These are phyloP conservation scores for Pharmacophagus antenor DNA, from an alignment of 2,888 invertebrate genomes.

Conservation along the genomic window DNA sequence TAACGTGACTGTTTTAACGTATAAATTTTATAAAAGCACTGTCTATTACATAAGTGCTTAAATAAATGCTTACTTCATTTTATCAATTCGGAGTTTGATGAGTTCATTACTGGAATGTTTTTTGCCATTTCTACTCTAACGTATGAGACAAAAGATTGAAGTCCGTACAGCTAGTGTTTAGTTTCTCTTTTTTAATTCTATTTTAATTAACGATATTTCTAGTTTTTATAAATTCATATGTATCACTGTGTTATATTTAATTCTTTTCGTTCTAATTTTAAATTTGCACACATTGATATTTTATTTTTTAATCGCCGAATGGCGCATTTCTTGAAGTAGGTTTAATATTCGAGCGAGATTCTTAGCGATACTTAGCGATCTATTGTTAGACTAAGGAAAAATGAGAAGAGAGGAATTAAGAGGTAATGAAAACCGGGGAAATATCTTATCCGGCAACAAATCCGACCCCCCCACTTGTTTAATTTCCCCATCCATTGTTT, in stretches of 20 bases:
- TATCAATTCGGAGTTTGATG: no score
- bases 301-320: not conserved
- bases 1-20: no score
- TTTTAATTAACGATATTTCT: no score
- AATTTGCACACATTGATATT: not conserved
- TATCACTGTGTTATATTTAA: not conserved
- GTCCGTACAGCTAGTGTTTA: no score
- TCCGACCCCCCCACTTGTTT: conserved; percentile 24
- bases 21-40: no score
- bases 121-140: no score
- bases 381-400: conserved; percentile 26
- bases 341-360: conserved; percentile 11
- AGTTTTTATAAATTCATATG: no score
- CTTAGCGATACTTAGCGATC: conserved; percentile 19
- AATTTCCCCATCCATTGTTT: conserved; percentile 23
- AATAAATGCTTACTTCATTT: no score
- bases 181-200: no score
- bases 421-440: conserved; percentile 28
- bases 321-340: not conserved
- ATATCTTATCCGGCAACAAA: conserved; percentile 23
- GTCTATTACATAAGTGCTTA: no score
- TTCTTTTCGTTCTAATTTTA: not conserved
- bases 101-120: no score
- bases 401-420: conserved; percentile 28
- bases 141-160: no score